phyloP scores from a whole-genome alignment of 2,113 vertebrate genomes.

The Gallinago paraguaiae region DNA sequence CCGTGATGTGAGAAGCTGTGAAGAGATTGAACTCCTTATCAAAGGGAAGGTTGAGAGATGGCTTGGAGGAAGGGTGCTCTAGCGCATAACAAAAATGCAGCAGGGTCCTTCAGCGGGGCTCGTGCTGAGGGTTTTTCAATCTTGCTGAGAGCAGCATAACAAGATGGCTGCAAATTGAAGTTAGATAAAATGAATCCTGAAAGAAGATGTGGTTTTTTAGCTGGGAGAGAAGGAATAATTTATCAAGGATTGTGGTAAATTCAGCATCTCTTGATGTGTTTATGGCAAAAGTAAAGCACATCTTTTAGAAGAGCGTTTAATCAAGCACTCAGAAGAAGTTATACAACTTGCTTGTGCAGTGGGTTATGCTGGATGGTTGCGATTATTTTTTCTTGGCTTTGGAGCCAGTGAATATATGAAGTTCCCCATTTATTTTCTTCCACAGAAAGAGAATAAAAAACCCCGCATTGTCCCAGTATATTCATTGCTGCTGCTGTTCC shows the following conservation, averaged over 20 bases:
- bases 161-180: constrained; percentile 32
- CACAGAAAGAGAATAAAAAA: background rate
- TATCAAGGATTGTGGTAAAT: constrained; percentile 41
- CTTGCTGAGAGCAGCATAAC: background rate
- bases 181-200: constrained; percentile 22
- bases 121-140: constrained; percentile 8
- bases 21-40: background rate
- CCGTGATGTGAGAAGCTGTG: background rate
- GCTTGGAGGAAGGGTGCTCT: background rate
- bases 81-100: background rate
- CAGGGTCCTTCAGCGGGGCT: background rate
- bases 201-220: background rate
- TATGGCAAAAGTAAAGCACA: constrained; percentile 26
- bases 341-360: background rate
- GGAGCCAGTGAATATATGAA: background rate
- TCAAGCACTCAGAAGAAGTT: constrained; percentile 31
- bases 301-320: constrained; percentile 35
- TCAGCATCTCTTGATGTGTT: constrained; percentile 31
- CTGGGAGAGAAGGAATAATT: constrained; percentile 32
- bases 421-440: constrained; percentile 47
- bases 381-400: constrained; percentile 42
- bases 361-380: background rate
- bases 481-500: constrained; percentile 44
- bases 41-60: background rate
- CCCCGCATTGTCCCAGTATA: constrained; percentile 13